A percentile compares a stretch with the other conserved stretches of the same genome.
These are phyloP conservation scores for Strongylocentrotus purpuratus DNA, from an alignment of 35 echinoderm and acorn worm species.

Conservation along the genomic window DNA sequence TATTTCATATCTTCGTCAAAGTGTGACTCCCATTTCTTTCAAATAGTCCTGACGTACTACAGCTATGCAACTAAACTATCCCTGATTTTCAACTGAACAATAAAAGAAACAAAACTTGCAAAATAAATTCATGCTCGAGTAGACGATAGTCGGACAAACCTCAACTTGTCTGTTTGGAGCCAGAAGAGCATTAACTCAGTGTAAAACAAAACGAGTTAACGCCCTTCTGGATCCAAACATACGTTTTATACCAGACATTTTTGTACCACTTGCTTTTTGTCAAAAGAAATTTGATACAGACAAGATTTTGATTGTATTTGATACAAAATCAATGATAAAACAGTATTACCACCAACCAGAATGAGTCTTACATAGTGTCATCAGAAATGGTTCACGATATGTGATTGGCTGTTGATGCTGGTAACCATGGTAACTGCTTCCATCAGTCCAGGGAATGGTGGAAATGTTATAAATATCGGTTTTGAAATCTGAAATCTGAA, in stretches of 20 bases:
- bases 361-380: not conserved
- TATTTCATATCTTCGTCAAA: not conserved
- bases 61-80: not conserved
- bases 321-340: no score
- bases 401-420: not conserved
- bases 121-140: not conserved
- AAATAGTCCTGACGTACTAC: not conserved
- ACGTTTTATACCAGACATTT: no score
- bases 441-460: not conserved
- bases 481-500: no score
- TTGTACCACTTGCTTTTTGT: not conserved
- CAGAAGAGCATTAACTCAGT: no score
- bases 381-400: not conserved
- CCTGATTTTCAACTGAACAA: not conserved
- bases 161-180: no score
- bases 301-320: not conserved
- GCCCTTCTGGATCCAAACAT: no score
- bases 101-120: not conserved
- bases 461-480: no score
- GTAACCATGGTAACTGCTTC: not conserved
- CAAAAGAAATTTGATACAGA: not conserved
- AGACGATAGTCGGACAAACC: not conserved
- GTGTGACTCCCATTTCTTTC: not conserved
- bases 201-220: no score
- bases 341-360: not conserved